A percentile compares a stretch with the other conserved stretches of the same genome.
Evolutionary conservation across 1,140 invertebrate genomes (phyloP).

Genomic region (Aphelinus atriplicis): DNA sequence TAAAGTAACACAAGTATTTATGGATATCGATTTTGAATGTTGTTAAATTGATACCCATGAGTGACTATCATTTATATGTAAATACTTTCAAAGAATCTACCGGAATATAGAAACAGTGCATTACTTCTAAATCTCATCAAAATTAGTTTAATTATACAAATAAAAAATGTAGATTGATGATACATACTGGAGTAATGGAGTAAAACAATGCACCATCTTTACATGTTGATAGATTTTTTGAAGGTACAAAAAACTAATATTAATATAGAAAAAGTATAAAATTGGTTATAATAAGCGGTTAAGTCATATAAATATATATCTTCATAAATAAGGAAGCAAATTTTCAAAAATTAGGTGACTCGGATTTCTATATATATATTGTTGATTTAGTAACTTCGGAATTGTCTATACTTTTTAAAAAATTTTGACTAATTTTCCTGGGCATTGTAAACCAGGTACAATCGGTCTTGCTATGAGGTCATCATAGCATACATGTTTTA

Average conservation of each 20-base stretch:
- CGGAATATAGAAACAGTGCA: no score
- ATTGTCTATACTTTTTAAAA: conserved; percentile 1
- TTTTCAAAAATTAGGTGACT: conserved; percentile 29
- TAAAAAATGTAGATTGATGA: no score
- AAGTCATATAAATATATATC: conserved; percentile 4
- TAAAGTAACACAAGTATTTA: no score
- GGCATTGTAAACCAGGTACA: conserved; percentile 8
- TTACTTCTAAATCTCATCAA: no score
- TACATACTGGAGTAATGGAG: no score
- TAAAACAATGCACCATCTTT: no score
- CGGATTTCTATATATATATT: not conserved
- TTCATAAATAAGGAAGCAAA: not conserved
- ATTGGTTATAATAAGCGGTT: conserved; percentile 1
- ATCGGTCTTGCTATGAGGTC: not conserved
- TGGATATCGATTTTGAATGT: no score
- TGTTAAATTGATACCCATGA: no score
- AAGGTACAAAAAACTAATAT: conserved; percentile 4
- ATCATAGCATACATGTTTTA: conserved; percentile 3
- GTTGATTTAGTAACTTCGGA: conserved; percentile 21
- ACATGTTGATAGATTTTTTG: no score
- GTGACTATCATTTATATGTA: no score
- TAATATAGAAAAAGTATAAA: conserved; percentile 20
- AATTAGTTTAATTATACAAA: no score
- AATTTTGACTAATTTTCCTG: conserved; percentile 21
- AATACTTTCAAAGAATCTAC: no score